A percentile compares a stretch with the other conserved stretches of the same genome.
phyloP scores from a whole-genome alignment of 2,888 invertebrate genomes.

The Phalangium opilio region DNA sequence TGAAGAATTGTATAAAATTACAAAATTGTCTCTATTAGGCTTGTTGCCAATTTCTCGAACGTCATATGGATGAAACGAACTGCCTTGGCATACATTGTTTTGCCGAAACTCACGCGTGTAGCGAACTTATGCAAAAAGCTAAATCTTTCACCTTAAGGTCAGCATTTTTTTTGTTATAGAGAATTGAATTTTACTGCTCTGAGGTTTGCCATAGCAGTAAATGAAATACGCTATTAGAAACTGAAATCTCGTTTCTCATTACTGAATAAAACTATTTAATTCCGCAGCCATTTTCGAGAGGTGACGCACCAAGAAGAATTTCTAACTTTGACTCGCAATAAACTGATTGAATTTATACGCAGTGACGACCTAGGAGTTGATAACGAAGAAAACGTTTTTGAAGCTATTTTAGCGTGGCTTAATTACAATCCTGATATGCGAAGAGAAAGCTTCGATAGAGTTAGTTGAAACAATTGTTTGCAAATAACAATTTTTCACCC shows the following conservation, averaged over 20 bases:
- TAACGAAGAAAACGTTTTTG: slow-evolving; percentile 36
- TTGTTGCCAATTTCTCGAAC: slow-evolving; percentile 32
- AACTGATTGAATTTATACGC: slow-evolving; percentile 35
- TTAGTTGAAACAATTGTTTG: slow-evolving; percentile 15
- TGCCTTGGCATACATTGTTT: slow-evolving; percentile 39
- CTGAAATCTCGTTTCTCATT: too few relatives aligned
- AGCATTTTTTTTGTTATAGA: slow-evolving; percentile 5
- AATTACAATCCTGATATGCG: slow-evolving; percentile 28
- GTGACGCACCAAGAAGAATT: slow-evolving; percentile 33
- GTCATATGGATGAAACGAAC: slow-evolving; percentile 36
- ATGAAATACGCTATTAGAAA: too few relatives aligned
- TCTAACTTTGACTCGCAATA: slow-evolving; percentile 30
- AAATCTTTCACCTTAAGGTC: slow-evolving; percentile 32
- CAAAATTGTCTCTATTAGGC: slow-evolving; percentile 22
- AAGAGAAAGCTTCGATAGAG: slow-evolving; percentile 28
- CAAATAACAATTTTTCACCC: too few relatives aligned
- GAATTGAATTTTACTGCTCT: too few relatives aligned
- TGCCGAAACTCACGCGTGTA: slow-evolving; percentile 36
- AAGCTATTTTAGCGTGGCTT: slow-evolving; percentile 35
- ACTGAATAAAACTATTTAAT: too few relatives aligned
- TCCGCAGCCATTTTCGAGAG: slow-evolving; percentile 30
- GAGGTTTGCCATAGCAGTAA: too few relatives aligned
- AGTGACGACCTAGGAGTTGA: slow-evolving; percentile 35
- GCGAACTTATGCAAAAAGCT: slow-evolving; percentile 33
- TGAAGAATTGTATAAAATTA: too few relatives aligned